Evolutionary conservation across 35 echinoderm and acorn worm genomes (phyloP).

Genomic region (Anneissia japonica): DNA sequence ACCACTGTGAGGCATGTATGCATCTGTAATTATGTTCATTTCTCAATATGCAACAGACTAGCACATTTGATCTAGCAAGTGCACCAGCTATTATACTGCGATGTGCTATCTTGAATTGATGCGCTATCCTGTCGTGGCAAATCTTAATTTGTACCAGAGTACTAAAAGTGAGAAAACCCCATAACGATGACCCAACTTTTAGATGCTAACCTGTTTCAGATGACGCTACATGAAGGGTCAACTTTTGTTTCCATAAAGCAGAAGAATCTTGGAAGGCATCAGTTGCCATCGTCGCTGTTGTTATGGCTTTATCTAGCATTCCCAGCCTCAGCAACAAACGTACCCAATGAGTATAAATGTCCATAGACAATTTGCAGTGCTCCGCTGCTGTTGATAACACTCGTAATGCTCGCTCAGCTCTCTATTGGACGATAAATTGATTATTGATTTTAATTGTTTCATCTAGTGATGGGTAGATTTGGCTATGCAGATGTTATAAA

Average conservation of each 20-base stretch:
- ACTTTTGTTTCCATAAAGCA: not conserved
- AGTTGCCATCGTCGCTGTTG: not conserved
- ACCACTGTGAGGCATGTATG: no score
- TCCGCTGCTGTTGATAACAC: not conserved
- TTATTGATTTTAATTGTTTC: no score
- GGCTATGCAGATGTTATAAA: no score
- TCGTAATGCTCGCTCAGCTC: not conserved
- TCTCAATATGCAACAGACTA: no score
- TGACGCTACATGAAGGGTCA: not conserved
- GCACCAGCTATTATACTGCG: no score
- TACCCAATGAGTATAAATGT: not conserved
- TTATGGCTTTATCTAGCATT: slow-evolving; percentile 1
- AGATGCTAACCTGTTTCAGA: not conserved
- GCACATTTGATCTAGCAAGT: no score
- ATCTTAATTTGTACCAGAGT: no score
- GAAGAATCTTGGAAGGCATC: not conserved
- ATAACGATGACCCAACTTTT: not conserved
- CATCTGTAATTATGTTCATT: no score
- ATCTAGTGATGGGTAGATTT: no score
- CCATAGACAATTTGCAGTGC: not conserved
- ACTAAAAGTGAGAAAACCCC: not conserved
- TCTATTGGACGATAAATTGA: not conserved
- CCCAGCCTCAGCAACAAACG: not conserved
- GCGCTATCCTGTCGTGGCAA: no score
- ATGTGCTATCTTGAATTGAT: no score